Evolutionary conservation across 2,113 vertebrate genomes (phyloP), one percentile per base, ranked within the genome.

Genomic region (Chroicocephalus ridibundus): DNA sequence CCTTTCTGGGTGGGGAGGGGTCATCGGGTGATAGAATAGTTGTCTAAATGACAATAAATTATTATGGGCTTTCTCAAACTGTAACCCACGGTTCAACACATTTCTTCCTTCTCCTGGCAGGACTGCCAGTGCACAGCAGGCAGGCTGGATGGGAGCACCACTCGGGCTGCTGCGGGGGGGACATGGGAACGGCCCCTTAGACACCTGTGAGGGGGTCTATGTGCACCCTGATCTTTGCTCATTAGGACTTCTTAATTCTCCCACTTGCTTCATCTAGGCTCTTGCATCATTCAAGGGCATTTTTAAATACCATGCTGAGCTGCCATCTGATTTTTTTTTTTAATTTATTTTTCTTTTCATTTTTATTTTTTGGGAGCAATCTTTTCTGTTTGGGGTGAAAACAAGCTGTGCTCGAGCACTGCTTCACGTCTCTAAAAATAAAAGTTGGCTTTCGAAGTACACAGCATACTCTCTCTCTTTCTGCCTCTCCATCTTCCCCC

Each of bases 401-500:
- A 44, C 70, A 91, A 76, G 78, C 86, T 91, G 54, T 77, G 70
- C 70, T 95, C 1, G 0, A 95, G 74, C 57, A 24, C 61, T 82
- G 79, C 74, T 97, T 89, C 84, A 69, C 8, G 1, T 90, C 81
- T 93, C 89, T 95, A 95, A 97, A 96, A 95, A 95, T 91, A 95
- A 86, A 95, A 94, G 54, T 85, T 85, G 89, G 54, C 84, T 97
- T 96, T 90, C 86, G 80, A 58, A 94, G 75, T 62, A 55, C 86
- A 46, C 31, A 82, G 74, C 83, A 54, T 64, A 77, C 14, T 96
- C 69, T 13, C 46, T 82, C 65, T 82, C 64, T 82, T 68, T 92
- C 80, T 91, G 58, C 81, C n/a, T 92, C 70, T 84, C 80, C 5
- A 2, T 65, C 82, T 90, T 24, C 46, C 1, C 1, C 60, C n/a